phyloP scores from a whole-genome alignment of 2,113 vertebrate genomes.

The Pomatostomus ruficeps region DNA sequence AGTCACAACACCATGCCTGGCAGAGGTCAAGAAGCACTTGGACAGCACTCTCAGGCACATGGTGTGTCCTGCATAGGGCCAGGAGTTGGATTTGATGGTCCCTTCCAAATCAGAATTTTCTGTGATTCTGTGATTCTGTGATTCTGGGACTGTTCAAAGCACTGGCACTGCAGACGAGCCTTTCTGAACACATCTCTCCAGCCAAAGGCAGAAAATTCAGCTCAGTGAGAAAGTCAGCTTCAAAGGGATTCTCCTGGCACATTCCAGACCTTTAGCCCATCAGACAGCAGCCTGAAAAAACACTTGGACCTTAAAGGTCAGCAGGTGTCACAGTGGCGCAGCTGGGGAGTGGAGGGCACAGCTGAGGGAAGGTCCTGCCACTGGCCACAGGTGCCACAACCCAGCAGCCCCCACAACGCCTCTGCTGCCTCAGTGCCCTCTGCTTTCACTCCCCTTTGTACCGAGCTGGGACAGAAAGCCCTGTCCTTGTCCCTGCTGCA shows the following conservation, averaged over 20 bases:
- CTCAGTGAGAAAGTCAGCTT: neutral
- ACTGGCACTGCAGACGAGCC: neutral
- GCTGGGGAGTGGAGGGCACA: constrained; percentile 9
- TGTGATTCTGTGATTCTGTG: neutral
- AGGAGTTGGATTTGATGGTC: neutral
- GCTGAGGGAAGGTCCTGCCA: neutral
- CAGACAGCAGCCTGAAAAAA: constrained; percentile 36
- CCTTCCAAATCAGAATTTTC: neutral
- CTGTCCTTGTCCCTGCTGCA: neutral
- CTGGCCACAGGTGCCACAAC: neutral
- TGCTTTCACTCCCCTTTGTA: neutral
- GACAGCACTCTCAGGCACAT: neutral
- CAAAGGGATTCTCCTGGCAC: constrained; percentile 10
- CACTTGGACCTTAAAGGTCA: constrained; percentile 9
- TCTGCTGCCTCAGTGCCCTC: neutral
- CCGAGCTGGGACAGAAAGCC: neutral
- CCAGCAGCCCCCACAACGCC: neutral
- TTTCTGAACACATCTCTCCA: neutral
- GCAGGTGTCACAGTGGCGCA: neutral
- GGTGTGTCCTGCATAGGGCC: neutral
- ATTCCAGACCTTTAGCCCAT: neutral
- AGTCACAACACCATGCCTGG: neutral
- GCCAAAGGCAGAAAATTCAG: neutral
- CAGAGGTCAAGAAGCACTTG: neutral
- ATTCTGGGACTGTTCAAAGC: neutral